Base-by-base conservation (phyloP, 2,797 vertebrate genomes). In the Enteromius mattozi region DNA sequence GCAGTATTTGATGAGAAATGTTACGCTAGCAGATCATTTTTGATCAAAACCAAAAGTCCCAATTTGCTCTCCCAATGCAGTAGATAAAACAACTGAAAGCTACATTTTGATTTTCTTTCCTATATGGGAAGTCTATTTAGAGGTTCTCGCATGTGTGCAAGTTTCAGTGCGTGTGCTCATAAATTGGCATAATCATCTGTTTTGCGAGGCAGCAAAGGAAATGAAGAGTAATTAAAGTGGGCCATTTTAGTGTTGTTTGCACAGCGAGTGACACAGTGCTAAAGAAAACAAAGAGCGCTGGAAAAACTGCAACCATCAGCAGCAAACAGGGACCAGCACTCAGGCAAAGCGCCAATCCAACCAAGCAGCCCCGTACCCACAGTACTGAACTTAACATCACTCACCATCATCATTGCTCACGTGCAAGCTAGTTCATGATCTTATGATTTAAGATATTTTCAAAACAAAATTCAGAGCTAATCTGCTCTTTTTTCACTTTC, bases 241-340 rank as follows among this genome's bases (percentile, higher is more conserved):
- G 66, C 35, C 35, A 19, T 82, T 84, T 69, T 68, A 47, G 78
- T 70, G 69, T 45, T 86, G 83, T 86, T 86, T 88, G 83, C 65
- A 85, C 83, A 89, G 86, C 37, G 68, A 83, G 33, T 66, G 83
- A 83, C 61, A 66, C 71, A 3, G 68, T 49, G 54, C 74, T 71
- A 86, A 86, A 89, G 83, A 82, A 88, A 88, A 87, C 87, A 85
- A 77, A 83, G 66, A 63, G 77, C 35, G 59, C 76, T 30, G 37
- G 71, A 69, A 59, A 86, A 88, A 77, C 78, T 78, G 79, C 70
- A 74, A 40, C 13, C 49, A 80, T 89, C 86, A 89, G 75, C 84
- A 80, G 77, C 83, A 70, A 72, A 76, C 65, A 33, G 33, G n/a
- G 81, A 75, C 65, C 80, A 83, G 40, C 3, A 30, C 33, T 69